Evolutionary conservation across 2,113 vertebrate species (phyloP).

Genomic region (Silurus asotus): DNA sequence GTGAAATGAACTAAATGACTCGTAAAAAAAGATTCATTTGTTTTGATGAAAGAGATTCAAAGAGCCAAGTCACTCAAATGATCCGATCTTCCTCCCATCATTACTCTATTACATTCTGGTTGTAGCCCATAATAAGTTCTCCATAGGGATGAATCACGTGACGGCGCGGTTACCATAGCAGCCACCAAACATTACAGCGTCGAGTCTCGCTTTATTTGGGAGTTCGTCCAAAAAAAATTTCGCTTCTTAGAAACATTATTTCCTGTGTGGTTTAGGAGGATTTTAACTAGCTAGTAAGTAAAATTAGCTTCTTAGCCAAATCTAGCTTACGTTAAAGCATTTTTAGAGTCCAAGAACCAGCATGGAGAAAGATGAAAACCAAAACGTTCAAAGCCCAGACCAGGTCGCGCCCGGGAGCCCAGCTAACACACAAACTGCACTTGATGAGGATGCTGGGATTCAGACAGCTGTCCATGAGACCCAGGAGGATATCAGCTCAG

Average conservation of each 20-base stretch:
- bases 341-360: not conserved
- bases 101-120: too few relatives aligned
- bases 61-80: too few relatives aligned
- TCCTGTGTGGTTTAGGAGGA: not conserved
- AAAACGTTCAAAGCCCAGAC: not conserved
- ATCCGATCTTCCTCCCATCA: too few relatives aligned
- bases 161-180: conserved; percentile 51
- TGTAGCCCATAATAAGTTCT: not conserved
- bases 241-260: not conserved
- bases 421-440: not conserved
- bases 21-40: too few relatives aligned
- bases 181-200: conserved; percentile 51
- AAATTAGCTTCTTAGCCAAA: not conserved
- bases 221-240: not conserved
- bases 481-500: not conserved
- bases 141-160: conserved; percentile 32
- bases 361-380: not conserved
- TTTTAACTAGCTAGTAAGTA: not conserved
- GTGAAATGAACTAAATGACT: too few relatives aligned
- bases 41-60: too few relatives aligned
- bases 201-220: not conserved
- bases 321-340: too few relatives aligned
- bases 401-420: not conserved
- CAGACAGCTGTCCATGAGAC: not conserved
- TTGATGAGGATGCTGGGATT: not conserved